Base-by-base conservation (phyloP, 2,797 vertebrate species). In the Rhodeus uyekii region DNA sequence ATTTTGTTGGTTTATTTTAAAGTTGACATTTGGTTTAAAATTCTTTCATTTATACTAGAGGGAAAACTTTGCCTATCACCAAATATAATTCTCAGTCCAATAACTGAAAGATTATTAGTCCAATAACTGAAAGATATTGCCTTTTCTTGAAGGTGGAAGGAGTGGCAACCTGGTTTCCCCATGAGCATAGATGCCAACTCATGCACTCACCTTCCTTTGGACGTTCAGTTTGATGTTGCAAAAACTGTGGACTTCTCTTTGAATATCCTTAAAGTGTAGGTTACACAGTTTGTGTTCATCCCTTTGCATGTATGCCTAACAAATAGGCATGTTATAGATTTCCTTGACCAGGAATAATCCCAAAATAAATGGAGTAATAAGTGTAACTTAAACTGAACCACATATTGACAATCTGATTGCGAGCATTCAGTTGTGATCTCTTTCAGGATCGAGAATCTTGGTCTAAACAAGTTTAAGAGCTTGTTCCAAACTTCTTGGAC, bases 401-500 rank as follows among this genome's bases (percentile, higher is more conserved):
- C 6, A 65, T 10, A 24, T 9, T 24, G 32, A n/a, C 7, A 14
- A 39, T 24, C 38, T 27, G n/a, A 68, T 42, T 68, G 1, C 18
- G 38, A 27, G 8, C 8, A 29, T 69, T 69, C 39, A 18, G 2
- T 39, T 69, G 38, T 68, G 27, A 39, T 64, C 24, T 38, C 60
- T 88, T 65, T 71, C 92, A 99, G 98, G 86, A 99, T 99, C 89
- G 97, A 98, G 90, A 99, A 99, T 90, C 95, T 99, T 79, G 97
- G 92, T 87, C 87, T 99, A 87, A 99, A 99, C 90, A 94, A 96
- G 75, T 98, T 99, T 90, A 97, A 99, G 96, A 95, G 97, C 90
- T 97, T 98, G 97, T 99, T 98, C 92, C 98, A 98, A 89, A 96
- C 97, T 0, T 99, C 98, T 76, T 99, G 98, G 98, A 95, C 75